Evolutionary conservation across 2,797 vertebrate species (phyloP).

Genomic region (Monodelphis domestica): DNA sequence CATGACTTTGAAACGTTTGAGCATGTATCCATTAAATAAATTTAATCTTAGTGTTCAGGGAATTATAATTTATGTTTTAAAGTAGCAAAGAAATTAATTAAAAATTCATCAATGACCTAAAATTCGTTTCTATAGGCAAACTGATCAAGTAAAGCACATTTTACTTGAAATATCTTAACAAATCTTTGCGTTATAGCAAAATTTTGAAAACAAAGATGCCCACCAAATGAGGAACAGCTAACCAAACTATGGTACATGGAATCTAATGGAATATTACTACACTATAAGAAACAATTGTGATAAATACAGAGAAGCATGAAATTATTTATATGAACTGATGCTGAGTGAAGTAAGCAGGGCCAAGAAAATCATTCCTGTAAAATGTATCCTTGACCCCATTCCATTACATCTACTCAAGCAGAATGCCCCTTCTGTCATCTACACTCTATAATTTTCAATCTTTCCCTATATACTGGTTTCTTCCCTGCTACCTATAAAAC

Average conservation of each 20-base stretch:
- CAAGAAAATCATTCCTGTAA: not conserved
- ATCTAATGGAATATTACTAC: not conserved
- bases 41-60: too few relatives aligned
- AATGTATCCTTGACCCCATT: not conserved
- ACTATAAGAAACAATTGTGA: not conserved
- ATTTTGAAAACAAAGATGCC: not conserved
- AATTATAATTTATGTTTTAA: too few relatives aligned
- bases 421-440: not conserved
- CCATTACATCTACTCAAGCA: not conserved
- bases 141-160: not conserved
- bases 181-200: not conserved
- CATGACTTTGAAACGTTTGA: too few relatives aligned
- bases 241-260: not conserved
- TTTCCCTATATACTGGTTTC: not conserved
- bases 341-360: not conserved
- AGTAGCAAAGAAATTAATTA: not conserved
- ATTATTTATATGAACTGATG: not conserved
- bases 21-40: too few relatives aligned
- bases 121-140: not conserved
- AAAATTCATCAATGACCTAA: not conserved
- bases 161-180: not conserved
- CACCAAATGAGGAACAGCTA: not conserved
- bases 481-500: not conserved
- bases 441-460: not conserved
- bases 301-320: not conserved